These are phyloP conservation scores for Gallinago solitaria DNA, from an alignment of 2,797 vertebrate species.

Conservation along the genomic window DNA sequence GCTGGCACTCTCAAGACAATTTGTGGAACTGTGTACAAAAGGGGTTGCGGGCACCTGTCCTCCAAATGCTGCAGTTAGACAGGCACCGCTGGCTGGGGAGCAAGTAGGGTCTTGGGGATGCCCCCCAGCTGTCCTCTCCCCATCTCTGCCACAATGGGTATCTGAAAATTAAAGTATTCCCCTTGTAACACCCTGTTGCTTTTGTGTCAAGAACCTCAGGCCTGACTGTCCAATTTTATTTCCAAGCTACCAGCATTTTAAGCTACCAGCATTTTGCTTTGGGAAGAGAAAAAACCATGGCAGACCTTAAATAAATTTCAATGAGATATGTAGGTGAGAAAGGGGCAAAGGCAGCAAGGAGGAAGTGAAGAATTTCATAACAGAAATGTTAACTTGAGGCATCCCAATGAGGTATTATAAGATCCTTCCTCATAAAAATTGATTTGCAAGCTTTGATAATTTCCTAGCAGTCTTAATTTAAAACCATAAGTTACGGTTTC, in stretches of 20 bases:
- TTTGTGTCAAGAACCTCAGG: not conserved
- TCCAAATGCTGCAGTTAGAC: not conserved
- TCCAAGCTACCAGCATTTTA: not conserved
- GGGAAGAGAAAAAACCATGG: not conserved
- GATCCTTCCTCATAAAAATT: not conserved
- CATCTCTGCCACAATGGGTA: not conserved
- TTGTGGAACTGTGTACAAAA: not conserved
- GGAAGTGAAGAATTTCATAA: not conserved
- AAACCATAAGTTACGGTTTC: not conserved
- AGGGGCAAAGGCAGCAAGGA: not conserved
- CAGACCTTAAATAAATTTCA: not conserved
- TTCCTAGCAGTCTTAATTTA: not conserved
- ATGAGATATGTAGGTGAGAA: not conserved
- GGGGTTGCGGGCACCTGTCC: fast-evolving
- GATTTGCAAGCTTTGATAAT: not conserved
- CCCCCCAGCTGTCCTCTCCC: not conserved
- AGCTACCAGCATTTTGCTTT: not conserved
- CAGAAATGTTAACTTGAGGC: not conserved
- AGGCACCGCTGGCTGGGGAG: fast-evolving
- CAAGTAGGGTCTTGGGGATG: not conserved
- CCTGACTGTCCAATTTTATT: not conserved
- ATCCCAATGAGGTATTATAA: not conserved
- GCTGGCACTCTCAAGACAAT: not conserved
- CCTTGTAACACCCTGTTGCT: fast-evolving
- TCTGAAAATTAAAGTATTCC: not conserved